Base-by-base conservation (phyloP, 2,113 vertebrate species). In the Tetrax tetrax region DNA sequence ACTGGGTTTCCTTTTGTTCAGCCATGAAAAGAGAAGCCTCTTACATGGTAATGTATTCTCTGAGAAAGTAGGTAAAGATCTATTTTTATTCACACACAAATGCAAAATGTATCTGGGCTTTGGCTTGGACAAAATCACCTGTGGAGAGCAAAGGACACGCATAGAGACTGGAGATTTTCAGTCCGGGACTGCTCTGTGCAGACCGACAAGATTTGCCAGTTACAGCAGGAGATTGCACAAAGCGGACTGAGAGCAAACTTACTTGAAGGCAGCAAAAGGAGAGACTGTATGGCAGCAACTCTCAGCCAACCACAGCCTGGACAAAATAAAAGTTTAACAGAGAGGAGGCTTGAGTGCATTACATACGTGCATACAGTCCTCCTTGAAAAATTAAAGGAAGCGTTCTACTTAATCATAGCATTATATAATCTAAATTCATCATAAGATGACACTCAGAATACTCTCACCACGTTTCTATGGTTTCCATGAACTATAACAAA, bases 1-100 rank as follows among this genome's bases (percentile, higher is more conserved):
- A 77, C 47, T 45, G 45, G 21, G 48, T 57, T 95, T 78, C 33
- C 53, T 87, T 94, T 92, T 68, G 57, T 60, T 87, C 33, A 10
- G 16, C 12, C 10, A 27, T 3, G 9, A 87, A 92, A 82, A 89
- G 35, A 68, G 22, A 91, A 87, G 56, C 12, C 29, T 78, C 86
- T 71, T 33, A 22, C 21, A 37, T 25, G 33, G 74, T 59, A 69
- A 6, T 50, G 37, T 38, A 78, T 23, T 48, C 57, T n/a, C 11
- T 31, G 57, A 77, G 21, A 71, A 94, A 87, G 68, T 45, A 84
- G 48, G 61, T 57, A 41, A 84, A 92, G 61, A 38, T n/a, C 2
- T 22, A 69, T 96, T 96, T 96, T 96, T 95, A 95, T 31, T 87
- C 29, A 64, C 9, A 75, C 14, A 66, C 8, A 60, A 83, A 86